These are phyloP conservation scores for Graphium colonna DNA, from an alignment of 2,888 invertebrate species.

Conservation along the genomic window DNA sequence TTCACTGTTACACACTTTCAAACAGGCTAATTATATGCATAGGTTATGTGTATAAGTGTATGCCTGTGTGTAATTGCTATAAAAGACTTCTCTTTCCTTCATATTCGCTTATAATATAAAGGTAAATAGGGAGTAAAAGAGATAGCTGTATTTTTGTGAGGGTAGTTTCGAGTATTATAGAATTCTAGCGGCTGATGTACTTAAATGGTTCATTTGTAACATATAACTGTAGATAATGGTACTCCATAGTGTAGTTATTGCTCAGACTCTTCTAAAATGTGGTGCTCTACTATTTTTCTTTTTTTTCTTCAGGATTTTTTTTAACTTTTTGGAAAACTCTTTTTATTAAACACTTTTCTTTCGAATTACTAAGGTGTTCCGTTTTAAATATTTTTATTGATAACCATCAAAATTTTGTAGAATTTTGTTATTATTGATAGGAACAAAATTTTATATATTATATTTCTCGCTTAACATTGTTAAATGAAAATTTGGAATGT, in stretches of 20 bases:
- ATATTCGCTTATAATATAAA: slow-evolving; percentile 63
- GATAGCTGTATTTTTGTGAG: slow-evolving; percentile 29
- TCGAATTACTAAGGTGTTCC: neutral
- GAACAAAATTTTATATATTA: slow-evolving; percentile 4
- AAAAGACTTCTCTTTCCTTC: slow-evolving; percentile 57
- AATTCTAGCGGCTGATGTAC: slow-evolving; percentile 9
- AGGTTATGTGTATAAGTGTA: slow-evolving; percentile 58
- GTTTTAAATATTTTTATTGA: slow-evolving; percentile 1
- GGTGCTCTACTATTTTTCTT: slow-evolving; percentile 40
- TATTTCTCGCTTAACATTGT: neutral
- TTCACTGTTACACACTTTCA: slow-evolving; percentile 32
- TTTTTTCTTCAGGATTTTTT: neutral
- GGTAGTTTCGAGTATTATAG: slow-evolving; percentile 12
- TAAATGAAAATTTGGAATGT: too few relatives aligned
- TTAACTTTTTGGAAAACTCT: slow-evolving; percentile 14
- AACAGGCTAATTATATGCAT: slow-evolving; percentile 66
- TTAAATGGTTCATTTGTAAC: slow-evolving; percentile 10
- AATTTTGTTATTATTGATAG: neutral
- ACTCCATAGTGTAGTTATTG: slow-evolving; percentile 27
- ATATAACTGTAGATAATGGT: slow-evolving; percentile 21
- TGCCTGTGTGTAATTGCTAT: slow-evolving; percentile 40
- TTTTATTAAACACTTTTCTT: slow-evolving; percentile 6
- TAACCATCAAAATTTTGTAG: slow-evolving; percentile 3
- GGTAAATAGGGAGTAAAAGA: slow-evolving; percentile 46
- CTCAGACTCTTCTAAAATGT: slow-evolving; percentile 47